Percentiles rank a stretch among this genome's conserved stretches.
Conservation (phyloP, 2,888 invertebrate genomes). For the Tachystola acroxantha region DNA sequence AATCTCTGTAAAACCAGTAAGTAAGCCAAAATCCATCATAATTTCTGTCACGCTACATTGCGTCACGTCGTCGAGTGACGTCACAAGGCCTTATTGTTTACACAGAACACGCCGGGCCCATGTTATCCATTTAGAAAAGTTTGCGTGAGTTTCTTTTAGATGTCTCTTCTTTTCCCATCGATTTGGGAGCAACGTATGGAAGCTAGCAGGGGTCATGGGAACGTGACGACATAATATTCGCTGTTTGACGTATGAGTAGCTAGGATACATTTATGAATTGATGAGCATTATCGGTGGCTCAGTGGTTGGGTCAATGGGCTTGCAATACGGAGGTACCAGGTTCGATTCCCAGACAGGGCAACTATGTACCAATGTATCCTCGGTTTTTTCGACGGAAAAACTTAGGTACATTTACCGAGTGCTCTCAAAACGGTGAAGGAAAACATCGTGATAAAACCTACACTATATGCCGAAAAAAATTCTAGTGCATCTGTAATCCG, state of each 20-base stretch:
- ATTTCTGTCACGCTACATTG: constrained; percentile 16
- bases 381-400: too few species aligned
- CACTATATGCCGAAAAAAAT: not conserved
- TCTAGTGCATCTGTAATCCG: not conserved
- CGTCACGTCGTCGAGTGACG: constrained; percentile 10
- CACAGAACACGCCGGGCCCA: constrained; percentile 10
- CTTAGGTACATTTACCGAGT: too few species aligned
- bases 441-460: too few species aligned
- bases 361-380: too few species aligned
- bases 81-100: constrained; percentile 14
- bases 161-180: not conserved
- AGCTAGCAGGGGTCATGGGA: not conserved
- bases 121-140: constrained; percentile 24
- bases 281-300: too few species aligned
- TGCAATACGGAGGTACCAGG: too few species aligned
- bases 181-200: not conserved
- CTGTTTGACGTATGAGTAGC: not conserved
- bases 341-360: too few species aligned
- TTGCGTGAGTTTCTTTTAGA: constrained; percentile 8
- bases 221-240: not conserved
- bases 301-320: too few species aligned
- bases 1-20: constrained; percentile 3
- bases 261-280: too few species aligned
- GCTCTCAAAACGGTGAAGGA: too few species aligned
- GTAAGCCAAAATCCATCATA: constrained; percentile 18